These are phyloP conservation scores for Ametastegia equiseti DNA, from an alignment of 2,888 invertebrate genomes.

Conservation along the genomic window DNA sequence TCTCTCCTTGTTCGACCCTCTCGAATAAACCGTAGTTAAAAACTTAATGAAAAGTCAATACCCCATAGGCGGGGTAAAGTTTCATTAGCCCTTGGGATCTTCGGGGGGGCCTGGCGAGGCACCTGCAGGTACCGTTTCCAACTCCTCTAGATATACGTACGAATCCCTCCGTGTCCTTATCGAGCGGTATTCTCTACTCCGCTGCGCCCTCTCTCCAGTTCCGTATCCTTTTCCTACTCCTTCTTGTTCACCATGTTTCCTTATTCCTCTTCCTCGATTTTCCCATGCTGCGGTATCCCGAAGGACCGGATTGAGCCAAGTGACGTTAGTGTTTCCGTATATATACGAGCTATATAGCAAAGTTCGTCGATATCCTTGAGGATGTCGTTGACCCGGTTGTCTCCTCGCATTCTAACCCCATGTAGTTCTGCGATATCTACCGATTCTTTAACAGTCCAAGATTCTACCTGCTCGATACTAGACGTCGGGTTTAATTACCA, in stretches of 20 bases:
- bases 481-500: background rate
- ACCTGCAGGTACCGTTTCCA: background rate
- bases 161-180: conserved; percentile 45
- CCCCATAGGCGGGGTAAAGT: conserved; percentile 36
- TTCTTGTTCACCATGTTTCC: conserved; percentile 14
- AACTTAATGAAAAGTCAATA: conserved; percentile 44
- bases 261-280: conserved; percentile 27
- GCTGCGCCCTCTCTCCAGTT: conserved; percentile 11
- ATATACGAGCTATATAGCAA: conserved; percentile 53
- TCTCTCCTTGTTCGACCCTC: conserved; percentile 28
- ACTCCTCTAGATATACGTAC: conserved; percentile 50
- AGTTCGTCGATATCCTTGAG: conserved; percentile 70
- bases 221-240: background rate
- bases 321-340: conserved; percentile 45
- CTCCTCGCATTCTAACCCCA: conserved; percentile 53
- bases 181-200: conserved; percentile 40
- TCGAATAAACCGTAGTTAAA: conserved; percentile 42
- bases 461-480: background rate
- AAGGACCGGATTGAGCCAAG: conserved; percentile 43
- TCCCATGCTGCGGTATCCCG: conserved; percentile 37
- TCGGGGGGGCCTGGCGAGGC: conserved; percentile 10
- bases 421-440: background rate
- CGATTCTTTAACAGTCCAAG: conserved; percentile 6
- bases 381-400: conserved; percentile 70
- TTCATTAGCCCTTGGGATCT: conserved; percentile 39